Conservation (phyloP, 2,797 vertebrate species). For the Menidia menidia region DNA sequence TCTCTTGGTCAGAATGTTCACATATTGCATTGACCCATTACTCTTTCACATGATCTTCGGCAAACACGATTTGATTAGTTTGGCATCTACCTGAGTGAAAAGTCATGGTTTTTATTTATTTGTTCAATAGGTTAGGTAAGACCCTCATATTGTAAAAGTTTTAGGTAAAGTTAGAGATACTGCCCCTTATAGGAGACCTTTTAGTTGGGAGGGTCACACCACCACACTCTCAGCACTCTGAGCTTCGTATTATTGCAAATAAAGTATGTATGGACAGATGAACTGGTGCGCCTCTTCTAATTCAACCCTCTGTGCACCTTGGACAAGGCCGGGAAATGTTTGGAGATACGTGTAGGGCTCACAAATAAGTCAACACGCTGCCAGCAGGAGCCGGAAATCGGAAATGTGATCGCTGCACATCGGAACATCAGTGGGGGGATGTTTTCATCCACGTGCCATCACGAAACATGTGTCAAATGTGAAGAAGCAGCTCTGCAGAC, state of each 20-base stretch:
- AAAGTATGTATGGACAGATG: neutral
- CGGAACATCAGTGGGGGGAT: neutral
- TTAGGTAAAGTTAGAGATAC: neutral
- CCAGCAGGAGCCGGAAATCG: slow-evolving; percentile 2
- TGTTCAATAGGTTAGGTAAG: neutral
- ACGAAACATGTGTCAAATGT: slow-evolving; percentile 2
- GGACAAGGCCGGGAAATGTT: neutral
- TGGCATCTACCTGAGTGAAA: neutral
- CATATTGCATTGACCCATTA: neutral
- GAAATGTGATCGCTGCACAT: too few relatives aligned
- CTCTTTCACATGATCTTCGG: neutral
- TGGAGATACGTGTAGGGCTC: neutral
- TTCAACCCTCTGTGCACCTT: too few relatives aligned
- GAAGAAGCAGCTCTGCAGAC: neutral
- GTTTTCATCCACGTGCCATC: neutral
- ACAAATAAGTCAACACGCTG: neutral
- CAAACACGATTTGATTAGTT: neutral
- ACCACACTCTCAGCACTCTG: neutral
- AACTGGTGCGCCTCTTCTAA: neutral
- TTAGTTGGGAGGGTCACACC: neutral
- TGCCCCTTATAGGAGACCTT: neutral
- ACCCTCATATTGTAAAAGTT: neutral
- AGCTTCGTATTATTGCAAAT: neutral
- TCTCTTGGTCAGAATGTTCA: too few relatives aligned
- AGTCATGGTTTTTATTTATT: neutral